phyloP scores from a whole-genome alignment of 2,113 vertebrate species.

The Taurulus bubalis region DNA sequence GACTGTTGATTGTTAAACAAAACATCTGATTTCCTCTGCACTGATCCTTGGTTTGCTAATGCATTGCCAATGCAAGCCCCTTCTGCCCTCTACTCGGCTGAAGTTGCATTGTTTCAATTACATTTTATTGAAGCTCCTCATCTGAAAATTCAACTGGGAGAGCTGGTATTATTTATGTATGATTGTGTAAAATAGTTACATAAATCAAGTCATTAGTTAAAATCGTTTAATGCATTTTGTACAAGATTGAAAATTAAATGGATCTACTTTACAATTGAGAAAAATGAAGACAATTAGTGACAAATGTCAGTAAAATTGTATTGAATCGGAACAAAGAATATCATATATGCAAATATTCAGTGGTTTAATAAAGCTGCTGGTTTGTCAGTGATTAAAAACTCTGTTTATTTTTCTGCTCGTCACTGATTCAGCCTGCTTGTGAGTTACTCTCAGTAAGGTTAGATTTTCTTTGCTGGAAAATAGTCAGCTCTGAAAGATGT shows the following conservation, averaged over 20 bases:
- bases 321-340: conserved; percentile 15
- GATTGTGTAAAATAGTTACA: neutral
- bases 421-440: conserved; percentile 49
- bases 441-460: conserved; percentile 48
- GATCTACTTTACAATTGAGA: conserved; percentile 3
- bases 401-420: conserved; percentile 37
- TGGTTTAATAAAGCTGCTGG: neutral
- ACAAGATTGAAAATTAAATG: neutral
- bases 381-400: conserved; percentile 27
- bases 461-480: conserved; percentile 61
- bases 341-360: conserved; percentile 19
- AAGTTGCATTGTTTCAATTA: conserved; percentile 20
- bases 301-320: neutral
- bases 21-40: neutral
- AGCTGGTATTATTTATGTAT: conserved; percentile 1
- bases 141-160: conserved; percentile 6
- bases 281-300: neutral
- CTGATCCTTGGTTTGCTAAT: neutral
- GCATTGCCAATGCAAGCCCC: neutral
- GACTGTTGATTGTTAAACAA: neutral
- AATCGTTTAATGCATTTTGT: conserved; percentile 3
- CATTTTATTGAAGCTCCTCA: conserved; percentile 20
- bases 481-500: conserved; percentile 59
- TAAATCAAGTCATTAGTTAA: neutral
- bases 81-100: neutral